Base-by-base conservation (phyloP, 1,140 invertebrate genomes). In the Lanistes nyassanus region DNA sequence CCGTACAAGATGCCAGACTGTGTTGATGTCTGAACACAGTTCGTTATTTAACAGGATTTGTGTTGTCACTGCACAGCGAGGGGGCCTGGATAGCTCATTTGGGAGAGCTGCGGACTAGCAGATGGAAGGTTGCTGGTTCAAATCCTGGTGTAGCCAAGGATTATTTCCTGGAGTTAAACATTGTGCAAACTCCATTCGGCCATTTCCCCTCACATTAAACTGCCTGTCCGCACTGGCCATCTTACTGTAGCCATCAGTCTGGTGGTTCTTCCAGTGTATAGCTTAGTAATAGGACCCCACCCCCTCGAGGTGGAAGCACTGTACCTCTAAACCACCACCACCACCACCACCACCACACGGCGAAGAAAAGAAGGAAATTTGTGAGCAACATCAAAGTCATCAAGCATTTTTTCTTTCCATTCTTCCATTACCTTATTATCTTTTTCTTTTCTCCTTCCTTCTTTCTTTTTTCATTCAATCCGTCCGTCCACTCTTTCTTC, bases 301-400 rank as follows among this genome's bases (percentile, higher is more conserved):
- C 34, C 64, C 34, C 64, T 36, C 64, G 39, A 29, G 39, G 31
- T 36, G 31, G 39, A 29, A 65, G 29, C 34, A 29, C 34, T 7
- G 39, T 36, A 65, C 64, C 34, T 36, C 34, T 36, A 65, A 29
- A 65, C n/a, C n/a, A n/a, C n/a, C n/a, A n/a, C n/a, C n/a, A n/a
- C n/a, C n/a, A n/a, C n/a, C n/a, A n/a, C n/a, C 60, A 34, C 64
- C 34, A 29, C 34, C 64, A 65, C 64, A 65, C 64, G 7, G 29
- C 34, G 29, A 65, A 19, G 39, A 29, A 65, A 4, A 65, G 5
- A 66, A 13, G 11, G 31, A 34, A 13, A 13, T 23, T 66, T 7
- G 34, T 36, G 23, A 13, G 34, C n/a, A 3, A 21, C 1, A 16
- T 34, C 39, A 9, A 29, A 29, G 23, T 36, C 34, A 13, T 66